Evolutionary conservation across 2,113 vertebrate genomes (phyloP).

Genomic region (Megaptera novaeangliae): DNA sequence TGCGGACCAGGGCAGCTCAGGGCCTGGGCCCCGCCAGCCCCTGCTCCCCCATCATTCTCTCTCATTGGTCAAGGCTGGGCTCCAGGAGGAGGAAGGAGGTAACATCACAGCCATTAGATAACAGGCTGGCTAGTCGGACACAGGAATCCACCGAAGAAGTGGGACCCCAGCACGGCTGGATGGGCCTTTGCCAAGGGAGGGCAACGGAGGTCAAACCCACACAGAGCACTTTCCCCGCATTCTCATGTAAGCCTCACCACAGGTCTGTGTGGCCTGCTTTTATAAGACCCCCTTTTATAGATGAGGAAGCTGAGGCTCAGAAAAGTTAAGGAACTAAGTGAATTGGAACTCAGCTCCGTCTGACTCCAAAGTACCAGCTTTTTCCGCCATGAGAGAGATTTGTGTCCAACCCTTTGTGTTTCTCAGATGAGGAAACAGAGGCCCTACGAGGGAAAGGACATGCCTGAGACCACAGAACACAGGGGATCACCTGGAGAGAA

Average conservation of each 20-base stretch:
- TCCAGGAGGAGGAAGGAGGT: too few relatives aligned
- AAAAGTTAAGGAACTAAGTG: neutral
- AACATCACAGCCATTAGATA: neutral
- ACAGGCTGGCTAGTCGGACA: neutral
- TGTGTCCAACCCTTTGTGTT: neutral
- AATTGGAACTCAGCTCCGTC: neutral
- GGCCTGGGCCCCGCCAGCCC: too few relatives aligned
- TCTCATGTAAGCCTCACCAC: neutral
- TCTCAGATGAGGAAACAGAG: neutral
- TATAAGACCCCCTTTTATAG: neutral
- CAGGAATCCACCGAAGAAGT: neutral
- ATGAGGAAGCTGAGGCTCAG: neutral
- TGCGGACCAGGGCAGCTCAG: conserved; percentile 22
- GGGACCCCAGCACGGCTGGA: neutral
- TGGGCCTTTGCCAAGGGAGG: neutral
- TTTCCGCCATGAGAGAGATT: neutral
- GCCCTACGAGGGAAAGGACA: neutral
- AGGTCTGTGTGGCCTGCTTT: neutral
- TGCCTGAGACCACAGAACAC: neutral
- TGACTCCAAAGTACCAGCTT: neutral
- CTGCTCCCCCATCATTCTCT: neutral
- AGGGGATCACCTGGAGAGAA: neutral
- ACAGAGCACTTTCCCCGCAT: fast-evolving
- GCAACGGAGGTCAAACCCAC: neutral
- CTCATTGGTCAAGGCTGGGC: neutral